Evolutionary conservation across 2,797 vertebrate genomes (phyloP), one percentile per base, ranked within the genome.

Genomic region (Melanogrammus aeglefinus): DNA sequence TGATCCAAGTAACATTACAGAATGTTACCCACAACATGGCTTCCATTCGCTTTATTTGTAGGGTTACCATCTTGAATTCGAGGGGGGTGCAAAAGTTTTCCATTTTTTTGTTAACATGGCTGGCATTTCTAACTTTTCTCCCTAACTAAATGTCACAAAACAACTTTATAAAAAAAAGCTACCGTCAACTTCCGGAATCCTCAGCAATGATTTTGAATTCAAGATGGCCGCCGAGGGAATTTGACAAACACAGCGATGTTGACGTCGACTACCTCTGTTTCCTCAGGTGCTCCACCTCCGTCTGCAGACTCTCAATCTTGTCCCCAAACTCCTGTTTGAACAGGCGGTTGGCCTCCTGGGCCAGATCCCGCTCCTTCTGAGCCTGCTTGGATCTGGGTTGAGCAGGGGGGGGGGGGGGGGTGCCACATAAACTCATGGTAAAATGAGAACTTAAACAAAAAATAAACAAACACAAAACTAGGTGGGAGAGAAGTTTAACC

Each of bases 321-420:
- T 99, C 98, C 72, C 98, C 98, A 63, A 99, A 99, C 83, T 99
- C 98, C 89, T 96, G 95, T 88, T 99, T 99, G 95, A 99, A 99
- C 92, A 98, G 97, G 5, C 96, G 94, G 90, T 96, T 99, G 86
- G 97, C 97, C 89, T 97, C 94, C 38, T 96, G 82, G 0, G 97
- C 97, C 86, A 94, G 90, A 83, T 95, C 95, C 79, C 95, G 91
- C 82, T 95, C 94, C 82, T 87, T 92, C 93, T 97, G 96, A 0
- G 95, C 94, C 93, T 96, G 96, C 83, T 95, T 97, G 93, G 92
- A 97, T 97, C 98, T 99, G 95, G 94, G 93, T 94, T 94, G 94
- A 69, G 63, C 8, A 69, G 63, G 63, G 24, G 57, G 57, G 21
- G 24, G 57, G 57, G 21, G 57, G 47, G 57, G 63, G 57, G 94